phyloP scores from a whole-genome alignment of 1,140 invertebrate species.

The Lepidurus arcticus region DNA sequence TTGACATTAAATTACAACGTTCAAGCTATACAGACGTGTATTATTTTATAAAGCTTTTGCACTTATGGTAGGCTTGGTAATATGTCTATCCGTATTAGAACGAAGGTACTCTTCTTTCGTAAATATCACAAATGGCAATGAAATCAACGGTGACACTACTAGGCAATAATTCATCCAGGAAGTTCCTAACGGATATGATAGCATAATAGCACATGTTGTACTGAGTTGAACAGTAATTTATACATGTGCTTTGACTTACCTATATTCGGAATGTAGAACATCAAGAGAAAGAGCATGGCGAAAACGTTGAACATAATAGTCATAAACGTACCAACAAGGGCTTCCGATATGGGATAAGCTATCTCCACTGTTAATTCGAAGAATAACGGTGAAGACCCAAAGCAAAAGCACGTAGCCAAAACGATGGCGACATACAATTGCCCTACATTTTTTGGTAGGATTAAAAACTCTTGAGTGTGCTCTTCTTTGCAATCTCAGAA shows the following conservation, averaged over 20 bases:
- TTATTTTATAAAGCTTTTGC: no score
- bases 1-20: no score
- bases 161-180: conserved; percentile 34
- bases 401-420: conserved; percentile 46
- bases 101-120: conserved; percentile 31
- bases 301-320: conserved; percentile 47
- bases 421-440: conserved; percentile 41
- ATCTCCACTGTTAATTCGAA: conserved; percentile 49
- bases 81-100: conserved; percentile 25
- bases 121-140: conserved; percentile 30
- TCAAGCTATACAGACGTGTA: no score
- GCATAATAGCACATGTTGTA: not conserved
- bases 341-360: conserved; percentile 50
- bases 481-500: no score
- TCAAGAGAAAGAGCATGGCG: conserved; percentile 45
- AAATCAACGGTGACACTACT: conserved; percentile 28
- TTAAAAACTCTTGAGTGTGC: no score
- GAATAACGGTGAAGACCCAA: conserved; percentile 48
- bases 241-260: conserved; percentile 41
- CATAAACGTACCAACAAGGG: conserved; percentile 47
- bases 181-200: conserved; percentile 18
- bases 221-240: conserved; percentile 21
- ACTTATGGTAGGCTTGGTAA: not conserved
- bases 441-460: not conserved
- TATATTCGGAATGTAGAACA: conserved; percentile 46